phyloP scores from a whole-genome alignment of 1,140 invertebrate genomes.

The Drosophila kanapiae region DNA sequence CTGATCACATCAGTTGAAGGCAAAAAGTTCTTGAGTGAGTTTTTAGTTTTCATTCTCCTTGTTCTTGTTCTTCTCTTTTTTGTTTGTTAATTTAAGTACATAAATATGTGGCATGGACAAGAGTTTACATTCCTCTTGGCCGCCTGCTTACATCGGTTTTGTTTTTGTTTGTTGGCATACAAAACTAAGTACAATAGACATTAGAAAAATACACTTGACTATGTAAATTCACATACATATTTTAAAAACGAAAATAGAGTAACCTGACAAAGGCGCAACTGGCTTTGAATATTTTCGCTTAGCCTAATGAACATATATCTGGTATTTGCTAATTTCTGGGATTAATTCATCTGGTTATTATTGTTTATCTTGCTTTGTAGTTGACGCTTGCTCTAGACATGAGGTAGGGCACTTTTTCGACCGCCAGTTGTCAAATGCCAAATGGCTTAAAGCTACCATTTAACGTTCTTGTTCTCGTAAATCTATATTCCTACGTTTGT shows the following conservation, averaged over 20 bases:
- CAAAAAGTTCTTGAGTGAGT: constrained; percentile 65
- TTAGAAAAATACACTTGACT: constrained; percentile 50
- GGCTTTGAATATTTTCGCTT: constrained; percentile 49
- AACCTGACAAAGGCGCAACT: constrained; percentile 49
- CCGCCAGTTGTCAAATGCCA: constrained; percentile 18
- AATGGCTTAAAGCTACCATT: constrained; percentile 50
- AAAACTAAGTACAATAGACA: constrained; percentile 54
- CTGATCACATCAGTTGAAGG: constrained; percentile 72
- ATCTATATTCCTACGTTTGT: constrained; percentile 21
- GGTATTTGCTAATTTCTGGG: constrained; percentile 59
- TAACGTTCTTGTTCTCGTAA: constrained; percentile 21
- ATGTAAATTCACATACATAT: constrained; percentile 54
- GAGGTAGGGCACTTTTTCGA: constrained; percentile 60
- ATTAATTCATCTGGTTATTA: constrained; percentile 25
- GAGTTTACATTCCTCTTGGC: constrained; percentile 10
- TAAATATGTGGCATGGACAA: constrained; percentile 39
- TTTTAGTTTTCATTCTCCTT: constrained; percentile 12
- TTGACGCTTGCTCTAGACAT: constrained; percentile 31
- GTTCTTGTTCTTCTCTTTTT: constrained; percentile 8
- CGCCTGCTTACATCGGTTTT: constrained; percentile 17
- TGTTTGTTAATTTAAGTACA: constrained; percentile 62
- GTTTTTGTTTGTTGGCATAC: constrained; percentile 29
- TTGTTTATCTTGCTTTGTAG: constrained; percentile 27
- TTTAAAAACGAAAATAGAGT: constrained; percentile 43
- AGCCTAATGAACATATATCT: constrained; percentile 69